These are phyloP conservation scores for Calonectris borealis DNA, from an alignment of 2,113 vertebrate species.

Conservation along the genomic window DNA sequence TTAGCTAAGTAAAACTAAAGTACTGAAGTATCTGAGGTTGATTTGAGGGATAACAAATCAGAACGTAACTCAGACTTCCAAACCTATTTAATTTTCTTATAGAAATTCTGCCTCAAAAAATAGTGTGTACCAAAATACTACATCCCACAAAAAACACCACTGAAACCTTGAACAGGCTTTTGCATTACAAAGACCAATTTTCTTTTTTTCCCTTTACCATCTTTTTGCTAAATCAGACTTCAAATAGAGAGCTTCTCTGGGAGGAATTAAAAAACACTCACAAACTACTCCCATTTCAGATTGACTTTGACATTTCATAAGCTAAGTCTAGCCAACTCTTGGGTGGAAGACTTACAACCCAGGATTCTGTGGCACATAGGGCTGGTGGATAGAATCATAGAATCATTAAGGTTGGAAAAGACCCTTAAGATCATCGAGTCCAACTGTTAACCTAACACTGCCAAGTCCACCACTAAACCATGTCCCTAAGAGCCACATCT, in stretches of 20 bases:
- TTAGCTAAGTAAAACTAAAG: too few relatives aligned
- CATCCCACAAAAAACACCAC: not conserved
- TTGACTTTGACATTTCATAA: constrained; percentile 21
- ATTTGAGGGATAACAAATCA: too few relatives aligned
- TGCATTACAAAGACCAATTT: not conserved
- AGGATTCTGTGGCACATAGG: not conserved
- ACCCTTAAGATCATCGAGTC: too few relatives aligned
- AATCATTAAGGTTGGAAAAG: too few relatives aligned
- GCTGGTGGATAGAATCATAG: constrained; percentile 9
- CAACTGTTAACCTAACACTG: too few relatives aligned
- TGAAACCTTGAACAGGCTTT: not conserved
- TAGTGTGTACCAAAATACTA: too few relatives aligned
- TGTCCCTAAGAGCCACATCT: too few relatives aligned
- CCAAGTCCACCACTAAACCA: too few relatives aligned
- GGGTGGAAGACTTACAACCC: constrained; percentile 6
- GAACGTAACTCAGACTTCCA: too few relatives aligned
- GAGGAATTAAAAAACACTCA: constrained; percentile 9
- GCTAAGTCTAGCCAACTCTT: not conserved
- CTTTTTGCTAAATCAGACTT: constrained; percentile 15
- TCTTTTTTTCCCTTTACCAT: not conserved
- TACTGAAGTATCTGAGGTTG: too few relatives aligned
- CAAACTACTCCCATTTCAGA: not conserved
- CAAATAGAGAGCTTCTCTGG: not conserved
- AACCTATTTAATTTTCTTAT: too few relatives aligned
- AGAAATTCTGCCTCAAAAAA: too few relatives aligned